Evolutionary conservation across 2,888 invertebrate species (phyloP).

Genomic region (Trissolcus brochymenae): DNA sequence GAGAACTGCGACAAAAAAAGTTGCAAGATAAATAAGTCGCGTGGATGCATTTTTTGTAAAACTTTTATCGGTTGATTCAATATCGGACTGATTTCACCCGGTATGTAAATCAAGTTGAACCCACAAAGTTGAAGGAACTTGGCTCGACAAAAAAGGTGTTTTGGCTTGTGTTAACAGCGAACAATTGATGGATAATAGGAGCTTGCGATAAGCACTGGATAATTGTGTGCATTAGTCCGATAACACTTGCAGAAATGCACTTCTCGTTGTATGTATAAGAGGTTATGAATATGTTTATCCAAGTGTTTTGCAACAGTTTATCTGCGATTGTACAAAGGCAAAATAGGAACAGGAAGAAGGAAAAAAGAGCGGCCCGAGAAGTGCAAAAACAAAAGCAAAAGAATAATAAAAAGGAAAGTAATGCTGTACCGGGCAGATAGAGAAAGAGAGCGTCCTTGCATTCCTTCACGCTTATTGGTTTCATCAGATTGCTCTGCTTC

Average conservation of each 20-base stretch:
- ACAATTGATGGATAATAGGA: conserved; percentile 24
- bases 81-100: conserved; percentile 2
- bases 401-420: conserved; percentile 56
- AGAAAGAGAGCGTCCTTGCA: conserved; percentile 61
- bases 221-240: conserved; percentile 49
- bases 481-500: conserved; percentile 74
- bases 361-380: conserved; percentile 35
- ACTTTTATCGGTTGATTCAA: conserved; percentile 28
- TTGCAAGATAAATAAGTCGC: not conserved
- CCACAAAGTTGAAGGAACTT: not conserved
- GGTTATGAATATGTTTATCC: conserved; percentile 53
- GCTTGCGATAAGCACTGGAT: conserved; percentile 35
- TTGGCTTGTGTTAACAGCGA: conserved; percentile 15
- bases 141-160: conserved; percentile 17
- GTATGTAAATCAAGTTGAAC: conserved; percentile 27
- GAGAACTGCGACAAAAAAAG: conserved; percentile 10
- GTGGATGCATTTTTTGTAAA: conserved; percentile 24
- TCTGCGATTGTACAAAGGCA: conserved; percentile 47
- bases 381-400: conserved; percentile 46
- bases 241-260: conserved; percentile 43
- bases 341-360: conserved; percentile 44
- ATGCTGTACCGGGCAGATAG: conserved; percentile 56
- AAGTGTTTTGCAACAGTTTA: conserved; percentile 51
- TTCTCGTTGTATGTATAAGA: conserved; percentile 42
- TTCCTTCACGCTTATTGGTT: conserved; percentile 76